phyloP scores from a whole-genome alignment of 1,140 invertebrate species.

The Drosophila insularis region DNA sequence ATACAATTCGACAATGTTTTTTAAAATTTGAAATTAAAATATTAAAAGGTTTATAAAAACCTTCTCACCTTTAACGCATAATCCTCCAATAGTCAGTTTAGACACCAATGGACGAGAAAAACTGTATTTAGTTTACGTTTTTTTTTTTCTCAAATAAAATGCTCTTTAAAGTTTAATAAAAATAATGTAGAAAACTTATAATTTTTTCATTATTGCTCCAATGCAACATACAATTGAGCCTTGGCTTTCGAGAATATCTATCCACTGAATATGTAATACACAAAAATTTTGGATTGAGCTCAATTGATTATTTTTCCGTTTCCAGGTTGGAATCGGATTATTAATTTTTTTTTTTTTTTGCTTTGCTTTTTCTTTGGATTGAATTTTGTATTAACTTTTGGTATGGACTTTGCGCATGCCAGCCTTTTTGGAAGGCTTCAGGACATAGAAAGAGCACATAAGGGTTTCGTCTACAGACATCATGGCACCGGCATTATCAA shows the following conservation, averaged over 20 bases:
- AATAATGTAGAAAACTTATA: neutral
- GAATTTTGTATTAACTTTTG: no score
- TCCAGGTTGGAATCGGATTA: no score
- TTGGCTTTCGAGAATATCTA: neutral
- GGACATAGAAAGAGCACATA: conserved; percentile 94
- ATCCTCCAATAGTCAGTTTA: no score
- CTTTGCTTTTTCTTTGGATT: no score
- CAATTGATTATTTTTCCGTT: neutral
- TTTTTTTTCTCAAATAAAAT: neutral
- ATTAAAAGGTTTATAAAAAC: no score
- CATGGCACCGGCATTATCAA: conserved; percentile 98
- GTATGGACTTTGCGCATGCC: conserved; percentile 79
- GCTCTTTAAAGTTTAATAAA: neutral
- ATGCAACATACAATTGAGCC: no score
- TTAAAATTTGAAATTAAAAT: no score
- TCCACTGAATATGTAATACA: neutral
- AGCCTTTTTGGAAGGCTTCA: conserved; percentile 91
- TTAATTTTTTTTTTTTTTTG: no score
- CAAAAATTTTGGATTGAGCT: neutral
- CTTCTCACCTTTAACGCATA: no score
- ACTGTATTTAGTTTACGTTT: neutral
- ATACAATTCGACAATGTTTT: no score
- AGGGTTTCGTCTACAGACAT: conserved; percentile 99
- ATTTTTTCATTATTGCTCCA: neutral
- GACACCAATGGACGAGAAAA: no score